phyloP scores from a whole-genome alignment of 1,140 invertebrate genomes.

The Mactra quadrangularis region DNA sequence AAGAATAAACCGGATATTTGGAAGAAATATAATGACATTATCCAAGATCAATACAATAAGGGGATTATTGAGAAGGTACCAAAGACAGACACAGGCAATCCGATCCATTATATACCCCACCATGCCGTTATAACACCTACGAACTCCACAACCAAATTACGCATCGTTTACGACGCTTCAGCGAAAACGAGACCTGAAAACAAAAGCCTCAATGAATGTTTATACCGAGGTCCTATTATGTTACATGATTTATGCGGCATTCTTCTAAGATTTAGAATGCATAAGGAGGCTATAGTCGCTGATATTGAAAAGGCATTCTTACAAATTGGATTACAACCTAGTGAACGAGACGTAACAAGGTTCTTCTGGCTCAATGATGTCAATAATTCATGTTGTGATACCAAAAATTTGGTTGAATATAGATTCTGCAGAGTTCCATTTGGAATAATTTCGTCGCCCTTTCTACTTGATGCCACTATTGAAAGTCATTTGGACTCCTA shows the following conservation, averaged over 20 bases:
- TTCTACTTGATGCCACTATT: slow-evolving; percentile 34
- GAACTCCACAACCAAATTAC: slow-evolving; percentile 12
- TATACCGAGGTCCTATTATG: slow-evolving; percentile 13
- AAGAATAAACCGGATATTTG: slow-evolving; percentile 49
- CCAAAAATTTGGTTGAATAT: slow-evolving; percentile 6
- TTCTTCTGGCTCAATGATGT: slow-evolving; percentile 34
- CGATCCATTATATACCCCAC: slow-evolving; percentile 41
- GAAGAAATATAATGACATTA: slow-evolving; percentile 46
- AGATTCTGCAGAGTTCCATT: slow-evolving; percentile 35
- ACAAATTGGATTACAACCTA: neutral
- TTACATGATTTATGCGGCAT: slow-evolving; percentile 41
- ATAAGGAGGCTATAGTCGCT: neutral
- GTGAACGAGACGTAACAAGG: slow-evolving; percentile 25
- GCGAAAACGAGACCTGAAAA: slow-evolving; percentile 13
- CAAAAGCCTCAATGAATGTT: slow-evolving; percentile 50
- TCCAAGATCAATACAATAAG: slow-evolving; percentile 51
- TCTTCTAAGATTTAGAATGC: slow-evolving; percentile 12
- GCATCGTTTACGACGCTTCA: slow-evolving; percentile 39
- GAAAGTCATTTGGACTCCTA: slow-evolving; percentile 19
- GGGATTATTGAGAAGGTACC: slow-evolving; percentile 40
- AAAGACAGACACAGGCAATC: neutral
- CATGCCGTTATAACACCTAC: neutral
- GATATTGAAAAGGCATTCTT: slow-evolving; percentile 33
- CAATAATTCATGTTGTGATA: no score
- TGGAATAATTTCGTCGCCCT: slow-evolving; percentile 36